These are phyloP conservation scores for Parotocinclus haroldoi DNA, from an alignment of 2,797 vertebrate genomes.

Conservation along the genomic window DNA sequence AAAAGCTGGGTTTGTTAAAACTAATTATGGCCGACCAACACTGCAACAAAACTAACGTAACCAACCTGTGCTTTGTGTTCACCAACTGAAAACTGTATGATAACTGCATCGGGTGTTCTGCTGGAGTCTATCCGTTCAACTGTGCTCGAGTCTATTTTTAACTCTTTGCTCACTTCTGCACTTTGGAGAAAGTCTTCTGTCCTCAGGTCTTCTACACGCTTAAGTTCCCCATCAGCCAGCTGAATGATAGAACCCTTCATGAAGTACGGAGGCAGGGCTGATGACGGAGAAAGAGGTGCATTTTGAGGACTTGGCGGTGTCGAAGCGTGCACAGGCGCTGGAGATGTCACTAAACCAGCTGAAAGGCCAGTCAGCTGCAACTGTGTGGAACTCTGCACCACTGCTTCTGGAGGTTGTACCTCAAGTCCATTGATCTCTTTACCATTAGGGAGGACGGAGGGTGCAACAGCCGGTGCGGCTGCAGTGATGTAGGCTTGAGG, in stretches of 20 bases:
- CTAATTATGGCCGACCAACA: no score
- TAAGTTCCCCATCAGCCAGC: constrained; percentile 94
- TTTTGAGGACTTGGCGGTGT: constrained; percentile 61
- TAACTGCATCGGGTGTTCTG: constrained; percentile 85
- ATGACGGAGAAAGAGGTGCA: constrained; percentile 68
- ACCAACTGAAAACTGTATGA: constrained; percentile 96
- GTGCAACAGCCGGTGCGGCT: constrained; percentile 27
- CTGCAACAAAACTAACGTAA: background rate
- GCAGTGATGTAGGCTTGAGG: constrained; percentile 91
- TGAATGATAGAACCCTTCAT: constrained; percentile 97
- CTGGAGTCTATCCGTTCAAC: constrained; percentile 92
- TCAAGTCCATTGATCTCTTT: constrained; percentile 77
- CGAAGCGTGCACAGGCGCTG: constrained; percentile 66
- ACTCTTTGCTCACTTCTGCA: constrained; percentile 92
- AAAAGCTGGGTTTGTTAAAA: background rate
- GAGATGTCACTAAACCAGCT: constrained; percentile 51
- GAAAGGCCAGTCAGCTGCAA: constrained; percentile 55
- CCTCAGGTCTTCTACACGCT: constrained; percentile 95
- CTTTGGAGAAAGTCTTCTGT: constrained; percentile 99
- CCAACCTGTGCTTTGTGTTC: constrained; percentile 95
- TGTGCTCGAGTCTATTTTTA: constrained; percentile 97
- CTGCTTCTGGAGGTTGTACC: constrained; percentile 56
- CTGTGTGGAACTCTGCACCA: constrained; percentile 52
- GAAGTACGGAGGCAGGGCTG: constrained; percentile 82
- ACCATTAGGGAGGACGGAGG: constrained; percentile 81